Percentiles rank a stretch among this genome's conserved stretches.
Conservation (phyloP, 2,888 invertebrate species). For the Acrobasis consociella region DNA sequence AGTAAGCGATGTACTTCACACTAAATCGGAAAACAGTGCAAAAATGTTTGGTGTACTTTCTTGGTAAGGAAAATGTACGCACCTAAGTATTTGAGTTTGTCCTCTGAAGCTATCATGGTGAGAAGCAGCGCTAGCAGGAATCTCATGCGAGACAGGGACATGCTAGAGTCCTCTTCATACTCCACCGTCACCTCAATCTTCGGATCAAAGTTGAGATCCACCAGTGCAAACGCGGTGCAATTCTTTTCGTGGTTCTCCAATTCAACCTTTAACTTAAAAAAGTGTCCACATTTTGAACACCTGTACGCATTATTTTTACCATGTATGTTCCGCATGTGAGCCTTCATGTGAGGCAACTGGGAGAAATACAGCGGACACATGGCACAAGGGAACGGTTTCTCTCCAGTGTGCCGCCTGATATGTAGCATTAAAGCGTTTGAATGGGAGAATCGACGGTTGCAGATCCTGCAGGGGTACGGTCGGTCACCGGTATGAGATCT, state of each 20-base stretch:
- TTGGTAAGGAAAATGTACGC: constrained; percentile 73
- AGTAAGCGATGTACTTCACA: constrained; percentile 73
- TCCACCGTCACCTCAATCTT: constrained; percentile 50
- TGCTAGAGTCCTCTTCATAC: constrained; percentile 72
- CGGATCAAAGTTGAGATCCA: constrained; percentile 51
- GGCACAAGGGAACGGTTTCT: constrained; percentile 89
- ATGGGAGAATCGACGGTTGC: constrained; percentile 90
- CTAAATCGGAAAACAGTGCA: constrained; percentile 54
- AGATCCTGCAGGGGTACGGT: constrained; percentile 92
- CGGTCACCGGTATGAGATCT: constrained; percentile 92
- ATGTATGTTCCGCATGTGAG: constrained; percentile 93
- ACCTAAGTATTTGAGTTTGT: constrained; percentile 89
- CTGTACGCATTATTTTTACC: constrained; percentile 90
- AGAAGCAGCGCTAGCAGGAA: constrained; percentile 90
- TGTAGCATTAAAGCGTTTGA: constrained; percentile 93
- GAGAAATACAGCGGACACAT: constrained; percentile 89
- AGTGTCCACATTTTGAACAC: constrained; percentile 87
- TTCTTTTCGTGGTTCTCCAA: constrained; percentile 85
- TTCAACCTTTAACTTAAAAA: constrained; percentile 89
- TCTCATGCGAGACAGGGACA: constrained; percentile 89
- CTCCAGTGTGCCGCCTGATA: constrained; percentile 91
- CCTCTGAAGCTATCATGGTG: constrained; percentile 92
- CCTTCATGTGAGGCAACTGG: constrained; percentile 93
- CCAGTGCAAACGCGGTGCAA: constrained; percentile 61
- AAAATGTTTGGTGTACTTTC: constrained; percentile 35